A percentile compares a stretch with the other conserved stretches of the same genome.
Conservation (phyloP, 2,113 vertebrate genomes). For the Cyprinodon brontotheroides region DNA sequence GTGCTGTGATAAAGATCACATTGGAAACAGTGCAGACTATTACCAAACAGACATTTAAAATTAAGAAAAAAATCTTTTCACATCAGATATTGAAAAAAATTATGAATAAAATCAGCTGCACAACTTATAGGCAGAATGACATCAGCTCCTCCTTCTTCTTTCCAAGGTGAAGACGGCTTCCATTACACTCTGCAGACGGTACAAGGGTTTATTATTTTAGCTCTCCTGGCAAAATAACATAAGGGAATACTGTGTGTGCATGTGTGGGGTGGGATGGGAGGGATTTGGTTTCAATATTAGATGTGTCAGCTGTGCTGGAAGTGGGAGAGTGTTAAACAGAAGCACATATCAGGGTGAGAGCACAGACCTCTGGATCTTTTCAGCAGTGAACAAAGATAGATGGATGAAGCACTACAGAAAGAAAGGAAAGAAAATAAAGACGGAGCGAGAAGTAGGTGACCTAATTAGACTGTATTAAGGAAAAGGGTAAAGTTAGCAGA, state of each 20-base stretch:
- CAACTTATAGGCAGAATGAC: constrained; percentile 21
- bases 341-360: constrained; percentile 33
- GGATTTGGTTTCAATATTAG: constrained; percentile 59
- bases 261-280: constrained; percentile 10
- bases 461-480: not conserved
- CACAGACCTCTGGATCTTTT: constrained; percentile 2
- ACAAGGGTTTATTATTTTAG: constrained; percentile 68
- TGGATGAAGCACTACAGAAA: not conserved
- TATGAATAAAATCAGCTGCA: constrained; percentile 24
- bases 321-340: constrained; percentile 54
- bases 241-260: not conserved
- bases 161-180: constrained; percentile 49
- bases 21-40: constrained; percentile 47
- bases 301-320: constrained; percentile 61
- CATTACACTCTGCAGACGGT: constrained; percentile 61
- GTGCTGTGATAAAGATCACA: not conserved
- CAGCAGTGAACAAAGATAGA: not conserved
- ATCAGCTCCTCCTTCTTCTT: constrained; percentile 32
- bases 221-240: constrained; percentile 65
- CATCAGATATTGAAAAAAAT: constrained; percentile 20
- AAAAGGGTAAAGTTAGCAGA: constrained; percentile 9
- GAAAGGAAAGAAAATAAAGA: not conserved
- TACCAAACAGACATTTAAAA: constrained; percentile 38
- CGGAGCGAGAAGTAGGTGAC: not conserved
- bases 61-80: constrained; percentile 23